Base-by-base conservation (phyloP, 2,797 vertebrate species). In the Protonibea diacanthus region DNA sequence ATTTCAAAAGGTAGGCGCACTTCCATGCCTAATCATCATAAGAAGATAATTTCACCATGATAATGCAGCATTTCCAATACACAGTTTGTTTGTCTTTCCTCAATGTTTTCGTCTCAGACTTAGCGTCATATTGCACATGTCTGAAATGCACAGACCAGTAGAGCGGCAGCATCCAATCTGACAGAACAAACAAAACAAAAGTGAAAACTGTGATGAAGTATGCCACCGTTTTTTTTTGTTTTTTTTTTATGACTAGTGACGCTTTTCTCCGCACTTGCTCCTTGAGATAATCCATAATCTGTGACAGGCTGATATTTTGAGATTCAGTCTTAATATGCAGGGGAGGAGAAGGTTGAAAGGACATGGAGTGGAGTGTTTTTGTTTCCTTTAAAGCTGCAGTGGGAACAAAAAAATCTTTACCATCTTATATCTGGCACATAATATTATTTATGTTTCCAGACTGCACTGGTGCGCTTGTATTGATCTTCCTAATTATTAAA, bases 261-360 rank as follows among this genome's bases (percentile, higher is more conserved):
- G 38, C 53, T 66, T 70, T 70, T 67, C 29, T 59, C 33, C 59
- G 8, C 18, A 5, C 38, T 44, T 17, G n/a, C 55, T 49, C 68
- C 33, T 74, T 70, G 49, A 72, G 58, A 85, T 74, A 68, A 83
- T 80, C 71, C 60, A 27, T 8, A 75, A 74, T 69, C 62, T 55
- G 14, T 53, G 60, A 78, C 60, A 65, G 67, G 40, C 52, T 56
- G 63, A 64, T 76, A 38, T 60, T 80, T 49, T 52, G 11, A 78
- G 45, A 69, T 65, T 53, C 49, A 18, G 61, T 66, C 10, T 62
- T 53, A 60, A 61, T 75, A 61, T 71, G 21, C 17, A 23, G 27
- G 12, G 9, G n/a, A 38, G 25, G 49, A 12, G 25, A 23, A 20
- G 42, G 17, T 18, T 9, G 42, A 65, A 2, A 15, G 27, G 25